A percentile compares a stretch with the other conserved stretches of the same genome.
Evolutionary conservation across 2,113 vertebrate genomes (phyloP).

Genomic region (Morphnarchus princeps): DNA sequence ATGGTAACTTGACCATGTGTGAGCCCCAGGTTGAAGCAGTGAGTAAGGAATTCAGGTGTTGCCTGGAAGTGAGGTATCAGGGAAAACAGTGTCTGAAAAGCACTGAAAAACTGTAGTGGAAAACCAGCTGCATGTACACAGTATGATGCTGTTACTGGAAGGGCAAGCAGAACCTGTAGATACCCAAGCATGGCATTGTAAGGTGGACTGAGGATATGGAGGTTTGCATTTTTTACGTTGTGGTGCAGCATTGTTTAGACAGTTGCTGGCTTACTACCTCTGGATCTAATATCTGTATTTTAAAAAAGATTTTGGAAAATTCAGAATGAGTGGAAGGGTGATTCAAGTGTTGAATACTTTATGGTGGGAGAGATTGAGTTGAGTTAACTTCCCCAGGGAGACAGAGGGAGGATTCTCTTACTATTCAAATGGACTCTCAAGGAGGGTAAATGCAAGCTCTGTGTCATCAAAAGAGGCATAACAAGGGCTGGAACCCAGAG

Average conservation of each 20-base stretch:
- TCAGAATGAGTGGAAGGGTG: neutral
- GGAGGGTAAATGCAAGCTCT: neutral
- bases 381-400: neutral
- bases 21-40: neutral
- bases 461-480: neutral
- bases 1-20: rapidly evolving
- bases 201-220: neutral
- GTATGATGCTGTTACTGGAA: neutral
- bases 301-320: neutral
- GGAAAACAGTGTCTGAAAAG: neutral
- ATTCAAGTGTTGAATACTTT: neutral
- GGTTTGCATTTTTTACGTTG: neutral
- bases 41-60: neutral
- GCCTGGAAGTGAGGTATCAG: neutral
- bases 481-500: neutral
- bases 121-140: neutral
- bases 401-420: neutral
- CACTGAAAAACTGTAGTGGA: neutral
- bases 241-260: neutral
- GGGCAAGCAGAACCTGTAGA: neutral
- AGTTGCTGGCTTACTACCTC: neutral
- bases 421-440: neutral
- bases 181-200: neutral
- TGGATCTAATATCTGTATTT: neutral
- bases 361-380: neutral